Conservation (phyloP, 2,888 invertebrate genomes). For the Malthinus seriepunctatus region DNA sequence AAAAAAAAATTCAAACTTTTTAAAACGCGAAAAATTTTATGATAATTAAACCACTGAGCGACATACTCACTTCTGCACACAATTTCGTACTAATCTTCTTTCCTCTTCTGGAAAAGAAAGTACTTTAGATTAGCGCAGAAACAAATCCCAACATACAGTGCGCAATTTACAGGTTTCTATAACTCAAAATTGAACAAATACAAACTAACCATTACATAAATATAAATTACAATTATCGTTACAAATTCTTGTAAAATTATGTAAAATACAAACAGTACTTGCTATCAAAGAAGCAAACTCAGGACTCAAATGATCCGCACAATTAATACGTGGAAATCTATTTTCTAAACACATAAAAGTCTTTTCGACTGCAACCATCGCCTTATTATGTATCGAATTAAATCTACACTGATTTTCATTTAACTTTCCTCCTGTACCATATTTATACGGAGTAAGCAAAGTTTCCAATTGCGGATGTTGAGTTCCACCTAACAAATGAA, state of each 20-base stretch:
- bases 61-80: no score
- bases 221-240: conserved; percentile 32
- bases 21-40: no score
- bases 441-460: conserved; percentile 35
- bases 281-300: conserved; percentile 34
- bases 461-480: conserved; percentile 36
- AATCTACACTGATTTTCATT: conserved; percentile 27
- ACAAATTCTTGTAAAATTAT: conserved; percentile 38
- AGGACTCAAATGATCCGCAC: conserved; percentile 31
- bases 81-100: no score
- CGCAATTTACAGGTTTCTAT: no score
- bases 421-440: conserved; percentile 11
- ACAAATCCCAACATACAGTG: no score
- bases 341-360: conserved; percentile 35
- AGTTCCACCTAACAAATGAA: conserved; percentile 35
- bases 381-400: conserved; percentile 34
- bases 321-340: conserved; percentile 35
- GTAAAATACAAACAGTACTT: conserved; percentile 34
- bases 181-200: background rate
- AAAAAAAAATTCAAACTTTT: no score
- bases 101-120: no score
- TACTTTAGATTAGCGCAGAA: no score
- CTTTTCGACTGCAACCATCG: conserved; percentile 34
- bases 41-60: no score
- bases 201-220: conserved; percentile 5